These are phyloP conservation scores for Diaperis boleti DNA, from an alignment of 2,888 invertebrate genomes.

Conservation along the genomic window DNA sequence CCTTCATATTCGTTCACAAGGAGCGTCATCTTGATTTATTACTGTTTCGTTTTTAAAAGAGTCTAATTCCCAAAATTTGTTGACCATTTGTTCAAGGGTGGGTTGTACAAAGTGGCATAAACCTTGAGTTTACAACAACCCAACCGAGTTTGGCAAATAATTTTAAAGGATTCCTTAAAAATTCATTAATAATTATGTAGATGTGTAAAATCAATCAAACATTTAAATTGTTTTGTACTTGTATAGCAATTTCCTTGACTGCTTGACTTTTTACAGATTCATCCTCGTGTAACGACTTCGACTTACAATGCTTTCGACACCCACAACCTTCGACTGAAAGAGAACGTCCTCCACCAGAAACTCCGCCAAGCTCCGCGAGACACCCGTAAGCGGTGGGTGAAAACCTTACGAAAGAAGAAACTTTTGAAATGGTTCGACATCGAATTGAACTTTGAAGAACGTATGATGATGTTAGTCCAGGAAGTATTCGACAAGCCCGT, in stretches of 20 bases:
- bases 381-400: conserved; percentile 52
- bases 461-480: conserved; percentile 16
- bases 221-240: neutral
- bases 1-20: no score
- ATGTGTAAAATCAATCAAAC: neutral
- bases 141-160: no score
- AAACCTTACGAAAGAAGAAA: conserved; percentile 51
- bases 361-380: conserved; percentile 49
- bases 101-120: no score
- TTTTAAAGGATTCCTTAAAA: no score
- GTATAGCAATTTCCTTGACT: conserved; percentile 11
- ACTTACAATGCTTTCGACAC: conserved; percentile 53
- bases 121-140: no score
- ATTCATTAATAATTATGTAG: neutral
- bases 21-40: no score
- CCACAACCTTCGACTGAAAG: conserved; percentile 56
- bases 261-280: conserved; percentile 56
- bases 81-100: no score
- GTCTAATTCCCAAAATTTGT: no score
- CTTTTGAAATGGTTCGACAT: conserved; percentile 51
- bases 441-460: conserved; percentile 25
- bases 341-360: conserved; percentile 53
- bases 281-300: conserved; percentile 50
- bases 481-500: conserved; percentile 26
- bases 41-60: no score